phyloP scores from a whole-genome alignment of 2,888 invertebrate genomes.

The Acanthosoma haemorrhoidale region DNA sequence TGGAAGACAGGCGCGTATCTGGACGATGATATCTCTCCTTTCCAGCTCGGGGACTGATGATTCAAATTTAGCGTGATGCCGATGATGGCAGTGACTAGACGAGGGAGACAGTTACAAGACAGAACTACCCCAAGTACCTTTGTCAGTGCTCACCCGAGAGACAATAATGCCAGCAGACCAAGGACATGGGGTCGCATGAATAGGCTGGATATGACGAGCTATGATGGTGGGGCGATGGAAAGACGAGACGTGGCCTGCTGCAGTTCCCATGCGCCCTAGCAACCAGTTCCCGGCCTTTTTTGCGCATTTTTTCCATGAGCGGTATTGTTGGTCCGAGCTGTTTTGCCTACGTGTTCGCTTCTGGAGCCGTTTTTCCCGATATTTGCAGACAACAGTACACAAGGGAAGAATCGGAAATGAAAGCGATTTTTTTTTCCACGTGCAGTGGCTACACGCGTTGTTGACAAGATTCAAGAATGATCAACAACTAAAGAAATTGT shows the following conservation, averaged over 20 bases:
- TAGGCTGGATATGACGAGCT: not conserved
- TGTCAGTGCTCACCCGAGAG: not conserved
- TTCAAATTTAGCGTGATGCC: too few species aligned
- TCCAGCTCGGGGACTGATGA: too few species aligned
- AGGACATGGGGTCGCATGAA: not conserved
- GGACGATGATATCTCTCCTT: too few species aligned
- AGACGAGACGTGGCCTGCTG: not conserved
- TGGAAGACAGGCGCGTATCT: too few species aligned
- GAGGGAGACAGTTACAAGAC: too few species aligned
- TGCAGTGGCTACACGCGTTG: too few species aligned
- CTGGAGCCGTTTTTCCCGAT: too few species aligned
- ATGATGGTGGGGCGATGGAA: slow-evolving; percentile 13
- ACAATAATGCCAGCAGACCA: not conserved
- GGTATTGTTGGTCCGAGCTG: not conserved
- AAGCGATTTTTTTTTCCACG: slow-evolving; percentile 4
- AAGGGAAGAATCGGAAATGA: too few species aligned
- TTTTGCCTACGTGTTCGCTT: not conserved
- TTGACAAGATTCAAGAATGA: too few species aligned
- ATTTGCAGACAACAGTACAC: too few species aligned
- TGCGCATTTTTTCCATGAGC: not conserved
- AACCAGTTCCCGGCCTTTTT: not conserved
- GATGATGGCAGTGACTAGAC: too few species aligned
- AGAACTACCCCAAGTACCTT: not conserved
- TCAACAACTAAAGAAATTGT: too few species aligned
- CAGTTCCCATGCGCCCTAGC: not conserved